Conservation (phyloP, 2,888 invertebrate species). For the Lymantria dispar region DNA sequence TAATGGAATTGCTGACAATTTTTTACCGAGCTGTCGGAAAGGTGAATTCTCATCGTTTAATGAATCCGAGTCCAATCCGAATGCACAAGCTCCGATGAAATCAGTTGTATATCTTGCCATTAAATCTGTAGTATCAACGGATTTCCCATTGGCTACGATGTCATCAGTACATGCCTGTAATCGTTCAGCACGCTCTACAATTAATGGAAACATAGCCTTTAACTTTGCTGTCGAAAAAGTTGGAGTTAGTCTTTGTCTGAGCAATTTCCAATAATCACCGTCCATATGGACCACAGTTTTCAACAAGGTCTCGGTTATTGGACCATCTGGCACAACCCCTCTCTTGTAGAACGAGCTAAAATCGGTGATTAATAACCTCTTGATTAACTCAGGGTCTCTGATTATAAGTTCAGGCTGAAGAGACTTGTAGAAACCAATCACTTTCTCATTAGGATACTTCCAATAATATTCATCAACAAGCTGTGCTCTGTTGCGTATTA, state of each 20-base stretch:
- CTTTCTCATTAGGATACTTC: slow-evolving; percentile 7
- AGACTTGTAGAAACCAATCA: slow-evolving; percentile 14
- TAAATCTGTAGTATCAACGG: slow-evolving; percentile 39
- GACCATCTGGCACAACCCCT: slow-evolving; percentile 14
- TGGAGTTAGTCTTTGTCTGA: slow-evolving; percentile 40
- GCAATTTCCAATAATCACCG: slow-evolving; percentile 49
- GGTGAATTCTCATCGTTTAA: slow-evolving; percentile 43
- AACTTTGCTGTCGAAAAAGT: slow-evolving; percentile 31
- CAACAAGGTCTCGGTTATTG: slow-evolving; percentile 29
- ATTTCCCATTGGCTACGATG: slow-evolving; percentile 19
- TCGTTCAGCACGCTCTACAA: slow-evolving; percentile 43
- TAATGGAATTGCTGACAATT: slow-evolving; percentile 5
- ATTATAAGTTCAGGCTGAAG: no score
- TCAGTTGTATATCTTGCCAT: slow-evolving; percentile 53
- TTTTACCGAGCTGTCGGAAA: slow-evolving; percentile 35
- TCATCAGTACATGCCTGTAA: slow-evolving; percentile 27
- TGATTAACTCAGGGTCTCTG: slow-evolving; percentile 16
- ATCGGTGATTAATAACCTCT: slow-evolving; percentile 15
- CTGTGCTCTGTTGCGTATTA: slow-evolving; percentile 2
- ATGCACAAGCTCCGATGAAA: slow-evolving; percentile 52
- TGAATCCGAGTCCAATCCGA: slow-evolving; percentile 44
- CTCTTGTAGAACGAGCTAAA: slow-evolving; percentile 19
- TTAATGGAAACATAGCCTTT: slow-evolving; percentile 50
- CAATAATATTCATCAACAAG: slow-evolving; percentile 1
- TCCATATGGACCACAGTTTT: slow-evolving; percentile 45